phyloP scores from a whole-genome alignment of 1,140 invertebrate genomes.

The Drosophila kepulauana region DNA sequence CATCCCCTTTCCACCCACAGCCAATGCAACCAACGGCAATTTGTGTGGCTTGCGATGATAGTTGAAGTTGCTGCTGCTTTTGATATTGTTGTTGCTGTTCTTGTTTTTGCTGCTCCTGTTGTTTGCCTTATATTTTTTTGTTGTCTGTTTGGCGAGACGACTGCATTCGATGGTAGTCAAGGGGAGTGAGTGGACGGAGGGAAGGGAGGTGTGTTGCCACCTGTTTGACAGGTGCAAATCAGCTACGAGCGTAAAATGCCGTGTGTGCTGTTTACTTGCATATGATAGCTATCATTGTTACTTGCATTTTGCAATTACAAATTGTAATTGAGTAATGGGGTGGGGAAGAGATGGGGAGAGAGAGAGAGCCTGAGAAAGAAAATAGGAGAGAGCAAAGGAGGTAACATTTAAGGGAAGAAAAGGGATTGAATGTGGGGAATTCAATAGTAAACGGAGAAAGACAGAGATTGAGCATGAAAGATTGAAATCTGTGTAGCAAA shows the following conservation, averaged over 20 bases:
- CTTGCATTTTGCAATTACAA: slow-evolving; percentile 56
- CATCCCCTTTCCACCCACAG: neutral
- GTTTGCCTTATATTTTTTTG: slow-evolving; percentile 1
- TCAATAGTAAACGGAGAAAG: too few relatives aligned
- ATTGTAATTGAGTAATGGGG: slow-evolving; percentile 57
- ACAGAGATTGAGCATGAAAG: too few relatives aligned
- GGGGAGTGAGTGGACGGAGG: neutral
- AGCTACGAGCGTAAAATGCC: slow-evolving; percentile 5
- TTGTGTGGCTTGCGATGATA: slow-evolving; percentile 21
- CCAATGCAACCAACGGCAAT: slow-evolving; percentile 10
- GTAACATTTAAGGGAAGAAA: too few relatives aligned
- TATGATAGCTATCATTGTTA: slow-evolving; percentile 1
- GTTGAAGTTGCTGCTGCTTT: neutral
- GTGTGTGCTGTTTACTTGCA: neutral
- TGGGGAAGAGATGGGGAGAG: neutral
- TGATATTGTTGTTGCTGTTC: neutral
- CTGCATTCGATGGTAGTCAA: neutral
- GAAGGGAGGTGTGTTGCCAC: slow-evolving; percentile 26
- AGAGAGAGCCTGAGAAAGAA: too few relatives aligned
- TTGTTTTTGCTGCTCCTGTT: neutral
- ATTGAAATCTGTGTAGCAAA: too few relatives aligned
- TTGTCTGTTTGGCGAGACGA: neutral
- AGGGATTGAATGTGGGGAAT: too few relatives aligned
- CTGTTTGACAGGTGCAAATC: slow-evolving; percentile 48
- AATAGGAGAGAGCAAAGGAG: neutral